Conservation (phyloP, 1,140 invertebrate genomes). For the Sycobia sp. region DNA sequence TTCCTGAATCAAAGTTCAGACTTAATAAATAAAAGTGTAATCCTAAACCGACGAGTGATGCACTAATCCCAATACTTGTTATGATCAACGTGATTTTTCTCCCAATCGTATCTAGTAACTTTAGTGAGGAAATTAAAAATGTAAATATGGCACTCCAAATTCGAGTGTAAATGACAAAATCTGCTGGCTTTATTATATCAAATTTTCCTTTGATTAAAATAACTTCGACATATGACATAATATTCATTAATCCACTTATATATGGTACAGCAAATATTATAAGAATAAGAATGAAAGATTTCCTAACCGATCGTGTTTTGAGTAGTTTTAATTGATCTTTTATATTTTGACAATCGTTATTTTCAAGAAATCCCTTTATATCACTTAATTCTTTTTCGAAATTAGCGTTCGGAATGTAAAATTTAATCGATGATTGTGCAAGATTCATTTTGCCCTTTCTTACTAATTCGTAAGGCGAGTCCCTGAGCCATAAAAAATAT, state of each 20-base stretch:
- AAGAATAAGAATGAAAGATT: conserved; percentile 67
- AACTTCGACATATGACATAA: conserved; percentile 73
- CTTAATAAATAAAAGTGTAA: conserved; percentile 67
- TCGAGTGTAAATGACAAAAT: conserved; percentile 70
- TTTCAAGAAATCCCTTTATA: conserved; percentile 64
- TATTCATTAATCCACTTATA: conserved; percentile 72
- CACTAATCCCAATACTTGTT: conserved; percentile 62
- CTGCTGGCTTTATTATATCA: conserved; percentile 53
- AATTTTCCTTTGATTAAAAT: conserved; percentile 69
- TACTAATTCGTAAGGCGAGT: conserved; percentile 74
- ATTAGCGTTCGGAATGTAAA: conserved; percentile 59
- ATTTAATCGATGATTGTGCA: conserved; percentile 66
- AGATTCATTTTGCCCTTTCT: conserved; percentile 62
- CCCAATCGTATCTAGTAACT: conserved; percentile 72
- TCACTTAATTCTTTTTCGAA: conserved; percentile 65
- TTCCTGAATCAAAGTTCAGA: not conserved
- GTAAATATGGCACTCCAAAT: conserved; percentile 68
- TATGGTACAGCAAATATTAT: conserved; percentile 73
- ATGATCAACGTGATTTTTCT: conserved; percentile 69
- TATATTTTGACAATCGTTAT: conserved; percentile 54
- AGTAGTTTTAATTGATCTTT: conserved; percentile 64
- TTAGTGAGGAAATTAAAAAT: conserved; percentile 63
- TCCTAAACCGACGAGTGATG: conserved; percentile 61
- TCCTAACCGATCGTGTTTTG: conserved; percentile 63
- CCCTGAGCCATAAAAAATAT: conserved; percentile 71